Conservation (phyloP, 2,888 invertebrate species). For the Amblyjoppa fuscipennis region DNA sequence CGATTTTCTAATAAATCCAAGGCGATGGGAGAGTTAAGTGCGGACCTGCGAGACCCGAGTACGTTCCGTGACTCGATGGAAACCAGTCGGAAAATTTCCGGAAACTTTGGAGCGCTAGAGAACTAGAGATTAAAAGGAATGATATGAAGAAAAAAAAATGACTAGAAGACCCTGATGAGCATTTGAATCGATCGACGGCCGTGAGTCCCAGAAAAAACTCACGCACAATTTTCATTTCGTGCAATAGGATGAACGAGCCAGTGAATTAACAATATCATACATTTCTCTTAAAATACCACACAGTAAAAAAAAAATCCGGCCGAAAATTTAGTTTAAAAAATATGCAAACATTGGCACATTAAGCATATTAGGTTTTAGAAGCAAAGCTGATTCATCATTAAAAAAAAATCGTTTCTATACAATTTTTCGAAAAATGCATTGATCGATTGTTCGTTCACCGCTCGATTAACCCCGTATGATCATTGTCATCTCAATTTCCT, state of each 20-base stretch:
- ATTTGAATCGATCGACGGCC: not conserved
- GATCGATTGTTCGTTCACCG: not conserved
- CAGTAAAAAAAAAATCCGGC: too few relatives aligned
- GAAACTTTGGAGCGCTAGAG: not conserved
- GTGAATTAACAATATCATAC: not conserved
- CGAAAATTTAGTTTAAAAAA: too few relatives aligned
- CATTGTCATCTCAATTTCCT: not conserved
- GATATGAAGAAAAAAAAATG: conserved; percentile 3
- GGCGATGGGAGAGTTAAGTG: not conserved
- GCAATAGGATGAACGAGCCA: too few relatives aligned
- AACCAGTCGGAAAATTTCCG: not conserved
- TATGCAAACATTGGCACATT: too few relatives aligned
- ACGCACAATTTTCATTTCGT: not conserved
- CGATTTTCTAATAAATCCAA: conserved; percentile 31
- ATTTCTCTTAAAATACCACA: too few relatives aligned
- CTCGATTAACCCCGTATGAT: not conserved
- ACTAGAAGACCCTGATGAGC: not conserved
- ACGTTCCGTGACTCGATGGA: not conserved
- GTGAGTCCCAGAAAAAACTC: conserved; percentile 20
- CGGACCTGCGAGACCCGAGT: not conserved
- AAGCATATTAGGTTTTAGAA: too few relatives aligned
- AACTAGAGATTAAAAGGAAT: not conserved
- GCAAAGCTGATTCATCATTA: not conserved
- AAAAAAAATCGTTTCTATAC: not conserved
- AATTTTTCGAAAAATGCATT: too few relatives aligned